phyloP scores from a whole-genome alignment of 1,140 invertebrate genomes.

The Saxidomus purpurata region DNA sequence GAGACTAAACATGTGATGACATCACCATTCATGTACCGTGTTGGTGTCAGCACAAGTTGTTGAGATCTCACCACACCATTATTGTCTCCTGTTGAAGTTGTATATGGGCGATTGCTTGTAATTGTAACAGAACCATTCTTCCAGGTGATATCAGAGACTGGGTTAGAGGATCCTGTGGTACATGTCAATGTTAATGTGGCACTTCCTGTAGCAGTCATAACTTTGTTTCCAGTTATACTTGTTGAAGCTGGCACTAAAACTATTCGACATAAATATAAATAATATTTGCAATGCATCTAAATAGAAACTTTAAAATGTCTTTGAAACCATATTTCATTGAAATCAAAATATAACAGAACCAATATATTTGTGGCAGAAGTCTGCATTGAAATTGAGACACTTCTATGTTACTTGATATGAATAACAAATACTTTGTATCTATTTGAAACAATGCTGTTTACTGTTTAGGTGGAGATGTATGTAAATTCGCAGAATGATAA shows the following conservation, averaged over 20 bases:
- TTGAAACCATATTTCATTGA: too few species aligned
- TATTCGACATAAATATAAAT: too few species aligned
- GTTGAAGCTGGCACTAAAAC: neutral
- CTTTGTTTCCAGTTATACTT: neutral
- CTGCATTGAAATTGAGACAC: too few species aligned
- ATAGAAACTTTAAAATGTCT: too few species aligned
- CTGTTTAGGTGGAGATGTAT: too few species aligned
- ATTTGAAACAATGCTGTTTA: too few species aligned
- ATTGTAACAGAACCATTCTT: neutral
- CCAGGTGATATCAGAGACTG: slow-evolving; percentile 24
- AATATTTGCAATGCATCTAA: too few species aligned
- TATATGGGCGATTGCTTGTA: neutral
- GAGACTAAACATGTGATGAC: slow-evolving; percentile 18
- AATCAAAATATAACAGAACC: too few species aligned
- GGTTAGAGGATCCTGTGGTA: slow-evolving; percentile 38
- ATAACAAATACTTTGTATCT: too few species aligned
- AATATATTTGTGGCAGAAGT: too few species aligned
- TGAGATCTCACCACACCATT: slow-evolving; percentile 3
- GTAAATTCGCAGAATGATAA: too few species aligned
- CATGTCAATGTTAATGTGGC: slow-evolving; percentile 9
- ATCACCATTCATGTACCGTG: slow-evolving; percentile 23
- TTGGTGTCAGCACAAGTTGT: neutral
- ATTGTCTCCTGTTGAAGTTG: neutral
- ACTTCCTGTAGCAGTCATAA: neutral
- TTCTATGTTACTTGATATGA: too few species aligned